These are phyloP conservation scores for Gymnoscopelus braueri DNA, from an alignment of 2,797 vertebrate genomes.

Conservation along the genomic window DNA sequence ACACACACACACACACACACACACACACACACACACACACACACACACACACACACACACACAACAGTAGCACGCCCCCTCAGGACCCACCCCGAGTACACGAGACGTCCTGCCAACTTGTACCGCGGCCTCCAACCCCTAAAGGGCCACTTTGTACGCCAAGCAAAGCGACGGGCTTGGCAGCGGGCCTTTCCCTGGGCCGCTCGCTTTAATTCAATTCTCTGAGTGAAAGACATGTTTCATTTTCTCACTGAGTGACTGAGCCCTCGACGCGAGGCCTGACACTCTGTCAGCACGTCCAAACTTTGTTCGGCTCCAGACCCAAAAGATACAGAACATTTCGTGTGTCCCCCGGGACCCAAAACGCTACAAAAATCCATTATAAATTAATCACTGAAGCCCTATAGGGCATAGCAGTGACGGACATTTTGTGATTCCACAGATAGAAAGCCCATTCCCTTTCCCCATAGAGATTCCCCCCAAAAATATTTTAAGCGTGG, in stretches of 20 bases:
- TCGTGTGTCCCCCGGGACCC: too few relatives aligned
- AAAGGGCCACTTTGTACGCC: conserved; percentile 65
- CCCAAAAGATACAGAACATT: too few relatives aligned
- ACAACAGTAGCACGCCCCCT: conserved; percentile 28
- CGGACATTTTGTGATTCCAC: too few relatives aligned
- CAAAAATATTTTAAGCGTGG: too few relatives aligned
- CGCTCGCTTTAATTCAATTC: conserved; percentile 31
- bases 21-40: conserved; percentile 17
- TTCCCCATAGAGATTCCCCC: too few relatives aligned
- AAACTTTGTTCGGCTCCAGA: too few relatives aligned
- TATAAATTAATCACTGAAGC: too few relatives aligned
- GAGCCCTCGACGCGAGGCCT: conserved; percentile 45
- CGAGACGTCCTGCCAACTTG: conserved; percentile 62
- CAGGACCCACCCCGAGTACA: conserved; percentile 55
- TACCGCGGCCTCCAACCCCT: conserved; percentile 47
- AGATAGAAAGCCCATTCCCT: too few relatives aligned
- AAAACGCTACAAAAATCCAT: too few relatives aligned
- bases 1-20: conserved; percentile 19
- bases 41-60: conserved; percentile 20
- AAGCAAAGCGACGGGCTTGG: conserved; percentile 30
- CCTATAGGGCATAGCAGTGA: too few relatives aligned
- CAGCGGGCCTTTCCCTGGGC: conserved; percentile 1
- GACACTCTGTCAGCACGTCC: conserved; percentile 18
- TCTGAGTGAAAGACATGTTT: conserved; percentile 15
- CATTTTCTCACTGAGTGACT: conserved; percentile 5